phyloP scores from a whole-genome alignment of 64 coral and sea anemone species.

The Exaiptasia diaphana region DNA sequence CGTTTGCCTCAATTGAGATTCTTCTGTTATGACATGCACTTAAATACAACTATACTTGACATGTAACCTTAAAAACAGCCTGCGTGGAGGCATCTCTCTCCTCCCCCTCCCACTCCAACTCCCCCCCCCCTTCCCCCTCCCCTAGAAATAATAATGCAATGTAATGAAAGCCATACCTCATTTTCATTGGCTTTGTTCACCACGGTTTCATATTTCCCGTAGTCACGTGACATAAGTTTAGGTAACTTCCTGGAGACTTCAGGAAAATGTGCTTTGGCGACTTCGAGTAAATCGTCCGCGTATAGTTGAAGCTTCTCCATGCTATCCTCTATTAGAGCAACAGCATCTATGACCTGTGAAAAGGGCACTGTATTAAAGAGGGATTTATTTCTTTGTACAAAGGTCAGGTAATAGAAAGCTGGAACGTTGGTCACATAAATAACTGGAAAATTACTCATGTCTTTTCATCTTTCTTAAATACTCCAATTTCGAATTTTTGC shows the following conservation, averaged over 20 bases:
- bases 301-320: constrained; percentile 82
- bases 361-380: background rate
- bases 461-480: no score
- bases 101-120: no score
- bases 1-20: no score
- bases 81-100: no score
- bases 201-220: constrained; percentile 17
- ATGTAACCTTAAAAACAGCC: no score
- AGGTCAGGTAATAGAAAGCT: background rate
- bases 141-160: background rate
- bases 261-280: constrained; percentile 71
- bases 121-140: no score
- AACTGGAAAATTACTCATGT: background rate
- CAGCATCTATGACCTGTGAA: constrained; percentile 67
- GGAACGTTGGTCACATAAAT: background rate
- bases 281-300: constrained; percentile 57
- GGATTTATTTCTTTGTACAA: background rate
- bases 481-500: no score
- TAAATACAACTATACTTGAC: no score
- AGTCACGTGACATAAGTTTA: constrained; percentile 47
- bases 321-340: constrained; percentile 74
- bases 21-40: no score
- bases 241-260: constrained; percentile 72
- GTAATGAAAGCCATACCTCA: constrained; percentile 28
- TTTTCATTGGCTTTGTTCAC: constrained; percentile 68